Conservation (phyloP, 2,888 invertebrate species). For the Tenthredo livida region DNA sequence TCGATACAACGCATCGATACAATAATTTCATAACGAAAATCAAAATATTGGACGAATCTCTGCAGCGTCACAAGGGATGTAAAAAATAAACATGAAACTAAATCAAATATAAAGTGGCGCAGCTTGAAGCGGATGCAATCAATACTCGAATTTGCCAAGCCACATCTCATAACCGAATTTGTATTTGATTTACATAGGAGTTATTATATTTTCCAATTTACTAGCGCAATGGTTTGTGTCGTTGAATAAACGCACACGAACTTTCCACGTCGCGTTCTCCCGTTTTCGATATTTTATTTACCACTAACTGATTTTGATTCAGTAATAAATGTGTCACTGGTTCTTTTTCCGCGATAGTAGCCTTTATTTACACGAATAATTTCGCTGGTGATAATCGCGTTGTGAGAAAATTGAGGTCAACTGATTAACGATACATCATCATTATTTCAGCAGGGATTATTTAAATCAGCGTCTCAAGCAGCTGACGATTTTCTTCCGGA, state of each 20-base stretch:
- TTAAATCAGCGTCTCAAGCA: conserved; percentile 9
- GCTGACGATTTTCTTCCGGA: conserved; percentile 11
- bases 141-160: conserved; percentile 44
- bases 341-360: not conserved
- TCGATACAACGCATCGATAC: not conserved
- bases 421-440: not conserved
- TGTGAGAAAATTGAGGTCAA: not conserved
- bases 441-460: conserved; percentile 6
- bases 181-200: conserved; percentile 41
- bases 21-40: conserved; percentile 10
- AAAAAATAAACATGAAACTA: conserved; percentile 29
- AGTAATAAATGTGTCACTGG: conserved; percentile 14
- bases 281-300: conserved; percentile 22
- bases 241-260: not conserved
- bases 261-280: not conserved
- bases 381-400: not conserved
- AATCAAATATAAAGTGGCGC: conserved; percentile 39
- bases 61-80: not conserved
- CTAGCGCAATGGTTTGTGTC: not conserved
- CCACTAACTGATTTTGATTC: conserved; percentile 30
- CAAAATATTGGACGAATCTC: conserved; percentile 31
- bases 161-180: conserved; percentile 42
- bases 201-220: conserved; percentile 27
- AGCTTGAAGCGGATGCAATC: conserved; percentile 42
- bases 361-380: not conserved